phyloP scores from a whole-genome alignment of 2,113 vertebrate species.

The Cromileptes altivelis region DNA sequence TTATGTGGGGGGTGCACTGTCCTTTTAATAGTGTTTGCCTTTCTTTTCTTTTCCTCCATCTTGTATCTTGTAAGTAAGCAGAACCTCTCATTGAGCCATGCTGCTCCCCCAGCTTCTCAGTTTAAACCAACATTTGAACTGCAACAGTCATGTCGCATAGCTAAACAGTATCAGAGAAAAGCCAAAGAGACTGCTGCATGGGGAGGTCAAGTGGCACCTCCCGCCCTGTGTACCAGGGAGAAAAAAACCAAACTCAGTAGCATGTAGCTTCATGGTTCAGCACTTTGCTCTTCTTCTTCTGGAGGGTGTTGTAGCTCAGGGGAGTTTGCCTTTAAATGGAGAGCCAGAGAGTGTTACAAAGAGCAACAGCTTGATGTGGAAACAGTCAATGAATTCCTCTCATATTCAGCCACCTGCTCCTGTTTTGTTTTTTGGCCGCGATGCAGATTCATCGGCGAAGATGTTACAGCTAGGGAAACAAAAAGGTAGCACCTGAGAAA shows the following conservation, averaged over 20 bases:
- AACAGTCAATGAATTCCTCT: constrained; percentile 56
- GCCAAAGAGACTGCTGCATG: constrained; percentile 6
- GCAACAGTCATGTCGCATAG: constrained; percentile 15
- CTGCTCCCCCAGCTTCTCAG: constrained; percentile 16
- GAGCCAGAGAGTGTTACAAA: constrained; percentile 15
- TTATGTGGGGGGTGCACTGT: no score
- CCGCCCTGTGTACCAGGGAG: not conserved
- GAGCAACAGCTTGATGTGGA: constrained; percentile 34
- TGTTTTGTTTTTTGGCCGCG: not conserved
- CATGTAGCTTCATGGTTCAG: constrained; percentile 34
- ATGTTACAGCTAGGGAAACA: constrained; percentile 2
- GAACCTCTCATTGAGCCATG: constrained; percentile 14
- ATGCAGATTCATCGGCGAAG: constrained; percentile 32
- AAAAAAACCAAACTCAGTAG: not conserved
- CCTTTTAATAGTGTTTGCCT: not conserved
- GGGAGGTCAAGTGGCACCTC: constrained; percentile 42
- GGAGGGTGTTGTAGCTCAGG: constrained; percentile 26
- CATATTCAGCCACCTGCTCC: constrained; percentile 56
- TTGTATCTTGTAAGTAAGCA: constrained; percentile 30
- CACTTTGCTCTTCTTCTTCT: constrained; percentile 22
- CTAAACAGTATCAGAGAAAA: constrained; percentile 20
- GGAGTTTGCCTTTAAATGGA: constrained; percentile 45
- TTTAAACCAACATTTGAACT: constrained; percentile 56
- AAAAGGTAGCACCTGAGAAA: constrained; percentile 24
- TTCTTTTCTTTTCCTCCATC: not conserved